A percentile compares a stretch with the other conserved stretches of the same genome.
Conservation (phyloP, 2,888 invertebrate genomes). For the Beris chalybata region DNA sequence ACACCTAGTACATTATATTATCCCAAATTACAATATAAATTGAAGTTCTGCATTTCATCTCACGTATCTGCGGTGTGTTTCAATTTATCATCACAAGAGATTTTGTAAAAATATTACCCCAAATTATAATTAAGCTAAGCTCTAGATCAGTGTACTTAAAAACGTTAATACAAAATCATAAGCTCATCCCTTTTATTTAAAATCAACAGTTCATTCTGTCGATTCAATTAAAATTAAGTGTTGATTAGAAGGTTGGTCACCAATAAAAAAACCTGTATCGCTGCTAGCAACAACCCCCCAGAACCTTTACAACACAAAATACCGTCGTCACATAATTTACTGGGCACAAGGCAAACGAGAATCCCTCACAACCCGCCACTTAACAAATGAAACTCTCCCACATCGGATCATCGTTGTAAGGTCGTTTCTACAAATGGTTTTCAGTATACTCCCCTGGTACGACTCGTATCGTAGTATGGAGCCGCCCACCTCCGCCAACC, state of each 20-base stretch:
- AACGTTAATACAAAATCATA: background rate
- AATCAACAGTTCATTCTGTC: background rate
- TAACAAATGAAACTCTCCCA: slow-evolving; percentile 22
- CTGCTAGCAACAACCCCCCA: background rate
- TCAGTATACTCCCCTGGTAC: slow-evolving; percentile 8
- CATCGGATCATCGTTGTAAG: slow-evolving; percentile 15
- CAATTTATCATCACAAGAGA: too few species aligned
- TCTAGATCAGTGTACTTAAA: too few species aligned
- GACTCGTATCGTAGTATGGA: slow-evolving; percentile 1
- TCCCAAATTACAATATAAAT: too few species aligned
- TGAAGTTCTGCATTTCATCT: too few species aligned
- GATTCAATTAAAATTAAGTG: slow-evolving; percentile 7
- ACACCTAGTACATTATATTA: too few species aligned
- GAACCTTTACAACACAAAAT: background rate
- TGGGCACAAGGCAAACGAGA: slow-evolving; percentile 16
- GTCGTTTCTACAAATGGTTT: slow-evolving; percentile 25
- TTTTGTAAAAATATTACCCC: too few species aligned
- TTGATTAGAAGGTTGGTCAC: slow-evolving; percentile 4
- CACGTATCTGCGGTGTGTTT: too few species aligned
- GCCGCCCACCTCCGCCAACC: background rate
- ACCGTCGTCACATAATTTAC: slow-evolving; percentile 20
- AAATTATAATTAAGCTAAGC: too few species aligned
- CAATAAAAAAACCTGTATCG: background rate
- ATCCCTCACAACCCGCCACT: slow-evolving; percentile 14
- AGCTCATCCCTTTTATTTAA: background rate